Evolutionary conservation across 92 coral and sea anemone genomes (phyloP), one percentile per base, ranked within the genome.

Genomic region (Porites divaricata): DNA sequence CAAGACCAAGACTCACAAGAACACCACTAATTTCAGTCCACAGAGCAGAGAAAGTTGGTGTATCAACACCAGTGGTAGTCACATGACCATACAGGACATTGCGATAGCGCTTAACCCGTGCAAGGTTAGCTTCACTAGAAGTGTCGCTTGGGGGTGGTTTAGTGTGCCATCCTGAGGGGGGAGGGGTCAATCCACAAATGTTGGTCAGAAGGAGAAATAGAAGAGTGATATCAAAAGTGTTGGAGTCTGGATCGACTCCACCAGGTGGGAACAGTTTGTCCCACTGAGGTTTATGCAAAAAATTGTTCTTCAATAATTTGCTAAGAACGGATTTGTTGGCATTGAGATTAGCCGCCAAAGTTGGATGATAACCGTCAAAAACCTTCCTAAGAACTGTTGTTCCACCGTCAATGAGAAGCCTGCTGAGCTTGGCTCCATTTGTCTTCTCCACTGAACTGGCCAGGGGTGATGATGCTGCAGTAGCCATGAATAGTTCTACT

Each of bases 181-280:
- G 94, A 26, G 82, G 70, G 59, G 22, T 48, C 2, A 84, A 84
- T 12, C 94, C 89, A 88, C 95, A 92, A 64, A 92, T 92, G 70
- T 81, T 92, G 57, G 90, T 81, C 13, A 92, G 79, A n/a, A 92
- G 88, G 17, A 89, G 80, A 62, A 89, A 81, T 14, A 92, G 76
- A 49, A 92, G 86, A 73, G 92, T 92, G 58, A 92, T 78, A 19
- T 92, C 95, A 54, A 85, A 92, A 8, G 84, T 74, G 28, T 54
- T 81, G 53, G 93, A 92, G 35, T 83, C 89, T 68, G 95, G 95
- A 13, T 61, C 25, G 63, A 76, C 85, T 62, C 89, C 94, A 78
- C 71, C 63, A 35, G 93, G 84, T 48, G 95, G 91, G 50, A 90
- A 92, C 78, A 92, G 85, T 64, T 67, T 61, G 69, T 90, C 84